These are phyloP conservation scores for Pterois miles DNA, from an alignment of 2,797 vertebrate genomes.

Conservation along the genomic window DNA sequence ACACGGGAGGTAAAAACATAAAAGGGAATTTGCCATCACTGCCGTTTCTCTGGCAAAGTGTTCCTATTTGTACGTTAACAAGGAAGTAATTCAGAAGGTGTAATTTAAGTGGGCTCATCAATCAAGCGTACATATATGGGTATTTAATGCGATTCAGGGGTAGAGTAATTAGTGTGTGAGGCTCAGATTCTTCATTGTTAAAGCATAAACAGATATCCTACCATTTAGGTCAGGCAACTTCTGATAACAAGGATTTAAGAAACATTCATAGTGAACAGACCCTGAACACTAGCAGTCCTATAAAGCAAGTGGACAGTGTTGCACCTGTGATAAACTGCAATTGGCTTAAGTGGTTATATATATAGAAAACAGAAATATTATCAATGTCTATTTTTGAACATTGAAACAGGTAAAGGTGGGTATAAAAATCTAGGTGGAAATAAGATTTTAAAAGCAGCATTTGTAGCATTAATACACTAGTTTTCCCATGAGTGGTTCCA, in stretches of 20 bases:
- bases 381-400: no score
- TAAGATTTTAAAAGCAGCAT: no score
- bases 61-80: slow-evolving; percentile 71
- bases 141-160: slow-evolving; percentile 41
- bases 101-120: slow-evolving; percentile 58
- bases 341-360: not conserved
- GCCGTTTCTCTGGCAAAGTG: slow-evolving; percentile 49
- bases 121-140: slow-evolving; percentile 41
- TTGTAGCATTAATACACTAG: no score
- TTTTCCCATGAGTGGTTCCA: no score
- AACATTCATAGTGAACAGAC: not conserved
- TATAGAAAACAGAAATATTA: not conserved
- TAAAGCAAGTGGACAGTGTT: not conserved
- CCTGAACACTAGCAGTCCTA: not conserved
- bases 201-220: not conserved
- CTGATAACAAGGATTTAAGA: slow-evolving; percentile 26
- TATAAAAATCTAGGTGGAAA: no score
- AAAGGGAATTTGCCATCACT: slow-evolving; percentile 55
- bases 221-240: slow-evolving; percentile 15
- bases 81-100: slow-evolving; percentile 63
- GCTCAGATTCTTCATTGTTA: slow-evolving; percentile 19
- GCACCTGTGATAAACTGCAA: not conserved
- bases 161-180: slow-evolving; percentile 35
- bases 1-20: slow-evolving; percentile 48
- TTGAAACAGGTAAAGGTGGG: no score